Evolutionary conservation across 1,140 invertebrate species (phyloP).

Genomic region (Drosophila carrolli): DNA sequence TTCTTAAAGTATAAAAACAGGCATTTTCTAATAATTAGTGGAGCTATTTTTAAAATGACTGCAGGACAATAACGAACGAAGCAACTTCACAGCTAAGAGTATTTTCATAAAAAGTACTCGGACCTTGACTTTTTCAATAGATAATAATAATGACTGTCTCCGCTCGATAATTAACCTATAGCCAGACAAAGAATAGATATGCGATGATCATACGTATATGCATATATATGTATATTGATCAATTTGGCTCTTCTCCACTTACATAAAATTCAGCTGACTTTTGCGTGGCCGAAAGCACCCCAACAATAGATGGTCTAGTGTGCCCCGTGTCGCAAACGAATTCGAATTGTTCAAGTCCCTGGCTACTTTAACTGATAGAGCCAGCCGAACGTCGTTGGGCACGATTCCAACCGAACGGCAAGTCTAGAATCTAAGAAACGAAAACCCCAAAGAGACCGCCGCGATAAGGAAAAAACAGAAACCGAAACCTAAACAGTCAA

Average conservation of each 20-base stretch:
- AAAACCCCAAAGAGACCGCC: constrained; percentile 29
- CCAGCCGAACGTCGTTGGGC: constrained; percentile 7
- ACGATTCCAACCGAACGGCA: constrained; percentile 22
- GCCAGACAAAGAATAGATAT: constrained; percentile 13
- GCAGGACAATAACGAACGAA: no score
- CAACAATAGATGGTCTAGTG: constrained; percentile 22
- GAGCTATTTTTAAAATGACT: no score
- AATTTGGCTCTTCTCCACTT: constrained; percentile 4
- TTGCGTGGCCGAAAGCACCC: constrained; percentile 2
- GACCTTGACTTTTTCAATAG: constrained; percentile 1
- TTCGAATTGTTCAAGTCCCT: constrained; percentile 35
- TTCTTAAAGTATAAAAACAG: no score
- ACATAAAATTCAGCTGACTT: constrained; percentile 15
- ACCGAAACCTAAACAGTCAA: constrained; percentile 5
- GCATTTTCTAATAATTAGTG: no score
- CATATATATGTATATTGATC: background rate
- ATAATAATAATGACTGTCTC: background rate
- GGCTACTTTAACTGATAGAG: constrained; percentile 43
- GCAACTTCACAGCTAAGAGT: background rate
- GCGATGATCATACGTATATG: background rate
- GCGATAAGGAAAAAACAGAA: constrained; percentile 27
- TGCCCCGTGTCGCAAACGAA: constrained; percentile 29
- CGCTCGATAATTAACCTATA: background rate
- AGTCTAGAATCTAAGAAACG: constrained; percentile 9
- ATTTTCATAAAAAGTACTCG: background rate